Evolutionary conservation across 2,113 vertebrate genomes (phyloP), one percentile per base, ranked within the genome.

Genomic region (Nicator chloris): DNA sequence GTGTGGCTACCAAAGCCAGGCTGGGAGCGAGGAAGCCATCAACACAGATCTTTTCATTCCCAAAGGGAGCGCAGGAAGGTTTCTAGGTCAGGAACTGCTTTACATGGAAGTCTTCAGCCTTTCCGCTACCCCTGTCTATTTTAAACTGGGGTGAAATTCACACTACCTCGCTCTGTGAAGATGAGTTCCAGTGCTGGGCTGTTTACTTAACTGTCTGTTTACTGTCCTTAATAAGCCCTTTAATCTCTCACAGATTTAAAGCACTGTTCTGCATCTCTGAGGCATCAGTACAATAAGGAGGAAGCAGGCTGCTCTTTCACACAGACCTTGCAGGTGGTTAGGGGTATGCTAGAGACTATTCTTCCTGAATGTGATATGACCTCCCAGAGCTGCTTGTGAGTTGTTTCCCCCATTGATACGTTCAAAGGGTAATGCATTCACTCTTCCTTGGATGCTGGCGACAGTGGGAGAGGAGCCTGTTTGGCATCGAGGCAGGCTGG

Each of bases 191-290:
- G 97, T 88, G 87, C 97, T 95, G 97, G 97, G 97, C 97, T 96
- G 97, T 98, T 98, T 98, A 98, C 98, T 94, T 95, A 95, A 91
- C 94, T 97, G 79, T 61, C 28, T 94, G 95, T 97, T 97, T 97
- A 93, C 93, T 96, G 96, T 82, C 90, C 94, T 94, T 96, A 88
- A 44, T 47, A 91, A 93, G 95, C 95, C 97, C 95, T 86, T 97
- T 79, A 47, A 37, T 93, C 95, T 95, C 69, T 93, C 59, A 15
- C 65, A 83, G 77, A 84, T 87, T 83, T 87, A 61, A 97, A 95
- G 95, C 87, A 31, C 79, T 86, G 82, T 68, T 93, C 49, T 82
- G 70, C 87, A 82, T 90, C 96, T 92, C 81, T 86, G 93, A 93
- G 73, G 47, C 87, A 90, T 82, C 89, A 70, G 42, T 75, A 45